Percentiles rank a stretch among this genome's conserved stretches.
Evolutionary conservation across 2,113 vertebrate species (phyloP).

Genomic region (Lutjanus erythropterus): DNA sequence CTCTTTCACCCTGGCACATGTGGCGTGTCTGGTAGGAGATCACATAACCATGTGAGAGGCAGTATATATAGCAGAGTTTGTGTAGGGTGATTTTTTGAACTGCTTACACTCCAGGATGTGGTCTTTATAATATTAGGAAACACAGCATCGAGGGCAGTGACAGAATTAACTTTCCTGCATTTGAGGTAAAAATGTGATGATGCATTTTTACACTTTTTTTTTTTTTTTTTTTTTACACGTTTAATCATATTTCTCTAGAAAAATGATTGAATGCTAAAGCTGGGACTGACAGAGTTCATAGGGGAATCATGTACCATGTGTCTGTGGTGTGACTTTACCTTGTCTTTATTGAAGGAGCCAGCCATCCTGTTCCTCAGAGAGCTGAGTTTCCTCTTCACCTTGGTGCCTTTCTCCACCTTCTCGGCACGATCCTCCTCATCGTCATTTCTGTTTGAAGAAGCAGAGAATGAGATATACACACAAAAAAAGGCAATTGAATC

Average conservation of each 20-base stretch:
- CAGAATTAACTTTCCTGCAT: too few species aligned
- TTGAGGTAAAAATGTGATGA: too few species aligned
- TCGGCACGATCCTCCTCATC: conserved; percentile 85
- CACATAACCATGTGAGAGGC: conserved; percentile 15
- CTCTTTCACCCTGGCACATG: not conserved
- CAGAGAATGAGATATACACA: not conserved
- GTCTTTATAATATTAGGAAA: too few species aligned
- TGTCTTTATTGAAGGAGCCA: conserved; percentile 95
- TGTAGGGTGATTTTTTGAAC: too few species aligned
- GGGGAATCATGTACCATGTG: not conserved
- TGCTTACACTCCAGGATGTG: too few species aligned
- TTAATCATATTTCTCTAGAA: too few species aligned
- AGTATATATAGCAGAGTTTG: conserved; percentile 34
- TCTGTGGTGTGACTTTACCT: conserved; percentile 80
- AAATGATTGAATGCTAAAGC: too few species aligned
- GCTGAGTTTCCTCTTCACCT: conserved; percentile 93
- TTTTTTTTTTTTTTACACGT: too few species aligned
- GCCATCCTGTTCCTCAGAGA: conserved; percentile 91
- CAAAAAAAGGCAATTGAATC: not conserved
- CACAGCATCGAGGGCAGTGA: too few species aligned
- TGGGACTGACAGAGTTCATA: too few species aligned
- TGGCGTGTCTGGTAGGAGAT: not conserved
- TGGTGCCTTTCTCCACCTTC: conserved; percentile 88
- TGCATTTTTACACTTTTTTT: too few species aligned
- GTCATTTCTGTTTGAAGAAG: conserved; percentile 80